Conservation (phyloP, 2,888 invertebrate species). For the Mayetiola destructor region DNA sequence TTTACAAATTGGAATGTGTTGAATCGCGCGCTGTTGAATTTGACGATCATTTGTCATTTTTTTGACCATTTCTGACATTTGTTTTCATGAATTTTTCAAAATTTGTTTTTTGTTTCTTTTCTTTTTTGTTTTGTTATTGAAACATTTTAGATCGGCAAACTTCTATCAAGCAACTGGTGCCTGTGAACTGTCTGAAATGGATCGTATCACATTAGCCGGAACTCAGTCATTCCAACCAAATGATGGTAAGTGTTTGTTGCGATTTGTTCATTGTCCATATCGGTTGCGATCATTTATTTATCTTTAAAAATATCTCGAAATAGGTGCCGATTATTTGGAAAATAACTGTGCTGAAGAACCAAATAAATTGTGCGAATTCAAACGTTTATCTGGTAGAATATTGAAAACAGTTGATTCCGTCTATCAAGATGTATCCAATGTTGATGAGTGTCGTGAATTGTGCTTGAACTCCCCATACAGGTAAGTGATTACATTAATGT, state of each 20-base stretch:
- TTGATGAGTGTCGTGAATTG: conserved; percentile 77
- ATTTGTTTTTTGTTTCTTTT: background rate
- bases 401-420: conserved; percentile 88
- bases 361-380: conserved; percentile 87
- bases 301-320: background rate
- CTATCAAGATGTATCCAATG: conserved; percentile 72
- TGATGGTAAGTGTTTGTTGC: conserved; percentile 36
- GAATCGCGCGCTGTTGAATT: too few species aligned
- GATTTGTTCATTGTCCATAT: background rate
- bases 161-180: conserved; percentile 72
- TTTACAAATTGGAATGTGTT: too few species aligned
- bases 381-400: conserved; percentile 73
- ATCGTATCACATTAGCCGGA: conserved; percentile 74
- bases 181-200: conserved; percentile 83
- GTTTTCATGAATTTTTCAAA: background rate
- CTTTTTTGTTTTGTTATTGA: background rate
- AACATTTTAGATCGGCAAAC: conserved; percentile 65
- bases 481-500: conserved; percentile 21
- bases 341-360: conserved; percentile 89
- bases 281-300: background rate
- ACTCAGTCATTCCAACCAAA: conserved; percentile 59
- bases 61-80: background rate
- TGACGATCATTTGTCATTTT: background rate
- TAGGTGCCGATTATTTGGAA: conserved; percentile 67
- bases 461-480: conserved; percentile 78